Conservation (phyloP, 1,140 invertebrate genomes). For the Achroia grisella region DNA sequence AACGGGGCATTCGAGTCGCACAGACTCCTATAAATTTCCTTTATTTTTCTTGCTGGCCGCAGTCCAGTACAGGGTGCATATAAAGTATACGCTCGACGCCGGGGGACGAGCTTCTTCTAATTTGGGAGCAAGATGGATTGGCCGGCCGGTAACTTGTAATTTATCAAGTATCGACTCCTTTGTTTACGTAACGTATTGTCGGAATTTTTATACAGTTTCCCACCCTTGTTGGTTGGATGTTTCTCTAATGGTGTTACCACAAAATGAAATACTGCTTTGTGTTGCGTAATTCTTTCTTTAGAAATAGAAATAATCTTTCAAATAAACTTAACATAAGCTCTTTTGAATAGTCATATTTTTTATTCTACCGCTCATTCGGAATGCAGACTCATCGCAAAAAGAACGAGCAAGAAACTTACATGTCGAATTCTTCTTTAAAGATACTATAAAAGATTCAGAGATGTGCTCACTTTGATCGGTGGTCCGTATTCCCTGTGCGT, state of each 20-base stretch:
- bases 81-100: slow-evolving; percentile 18
- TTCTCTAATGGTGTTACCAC: too few species aligned
- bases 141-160: slow-evolving; percentile 26
- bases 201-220: background rate
- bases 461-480: too few species aligned
- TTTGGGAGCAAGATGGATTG: slow-evolving; percentile 50
- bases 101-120: slow-evolving; percentile 27
- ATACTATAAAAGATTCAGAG: too few species aligned
- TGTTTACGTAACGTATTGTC: slow-evolving; percentile 3
- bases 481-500: too few species aligned
- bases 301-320: too few species aligned
- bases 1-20: slow-evolving; percentile 26
- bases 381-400: too few species aligned
- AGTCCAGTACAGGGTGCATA: slow-evolving; percentile 49
- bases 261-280: background rate
- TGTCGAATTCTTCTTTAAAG: too few species aligned
- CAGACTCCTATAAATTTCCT: slow-evolving; percentile 45
- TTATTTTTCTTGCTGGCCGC: slow-evolving; percentile 43
- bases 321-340: too few species aligned
- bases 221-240: slow-evolving; percentile 3
- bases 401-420: too few species aligned
- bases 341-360: too few species aligned
- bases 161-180: slow-evolving; percentile 44
- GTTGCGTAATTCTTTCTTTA: background rate
- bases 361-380: too few species aligned